These are phyloP conservation scores for Luperina testacea DNA, from an alignment of 2,888 invertebrate genomes.

Conservation along the genomic window DNA sequence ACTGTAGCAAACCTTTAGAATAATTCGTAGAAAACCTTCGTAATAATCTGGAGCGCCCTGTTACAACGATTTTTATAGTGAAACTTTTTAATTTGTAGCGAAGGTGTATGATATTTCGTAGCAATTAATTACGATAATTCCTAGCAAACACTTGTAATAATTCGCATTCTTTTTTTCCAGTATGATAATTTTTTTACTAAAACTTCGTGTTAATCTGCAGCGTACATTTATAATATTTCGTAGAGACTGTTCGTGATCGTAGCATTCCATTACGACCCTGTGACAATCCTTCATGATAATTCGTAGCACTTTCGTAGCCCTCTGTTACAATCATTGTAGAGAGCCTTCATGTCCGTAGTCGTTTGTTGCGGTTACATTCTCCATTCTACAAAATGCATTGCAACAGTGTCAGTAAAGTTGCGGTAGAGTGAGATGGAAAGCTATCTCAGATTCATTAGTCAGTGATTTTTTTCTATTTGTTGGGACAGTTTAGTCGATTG, in stretches of 20 bases:
- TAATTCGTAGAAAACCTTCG: not conserved
- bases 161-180: no score
- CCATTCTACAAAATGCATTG: not conserved
- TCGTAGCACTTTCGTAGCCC: conserved; percentile 8
- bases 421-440: conserved; percentile 6
- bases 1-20: not conserved
- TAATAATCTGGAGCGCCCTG: no score
- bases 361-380: conserved; percentile 1
- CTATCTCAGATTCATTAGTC: conserved; percentile 27
- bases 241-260: not conserved
- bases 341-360: not conserved
- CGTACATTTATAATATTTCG: not conserved
- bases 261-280: not conserved
- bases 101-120: not conserved
- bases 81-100: conserved; percentile 29
- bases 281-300: not conserved
- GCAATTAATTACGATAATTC: not conserved
- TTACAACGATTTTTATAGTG: not conserved
- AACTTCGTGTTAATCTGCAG: not conserved
- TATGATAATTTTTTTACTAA: not conserved
- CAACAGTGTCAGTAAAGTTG: not conserved
- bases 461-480: conserved; percentile 37
- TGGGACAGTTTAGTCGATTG: not conserved
- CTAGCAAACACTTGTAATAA: not conserved
- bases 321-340: not conserved